A percentile compares a stretch with the other conserved stretches of the same genome.
These are phyloP conservation scores for Rhabdornis inornatus DNA, from an alignment of 2,113 vertebrate genomes.

Conservation along the genomic window DNA sequence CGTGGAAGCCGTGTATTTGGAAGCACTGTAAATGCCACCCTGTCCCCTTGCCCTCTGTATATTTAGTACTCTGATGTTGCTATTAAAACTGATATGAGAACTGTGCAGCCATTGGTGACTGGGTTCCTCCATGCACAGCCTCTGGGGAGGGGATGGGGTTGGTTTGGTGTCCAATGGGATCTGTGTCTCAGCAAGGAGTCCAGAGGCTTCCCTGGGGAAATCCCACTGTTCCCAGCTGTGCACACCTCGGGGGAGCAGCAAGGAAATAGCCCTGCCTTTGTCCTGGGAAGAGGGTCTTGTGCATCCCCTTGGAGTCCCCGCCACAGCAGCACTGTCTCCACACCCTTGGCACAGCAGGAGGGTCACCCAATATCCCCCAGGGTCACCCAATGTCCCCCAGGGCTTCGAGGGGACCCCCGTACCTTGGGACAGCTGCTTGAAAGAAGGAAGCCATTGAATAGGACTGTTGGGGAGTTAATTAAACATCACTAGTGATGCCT, in stretches of 20 bases:
- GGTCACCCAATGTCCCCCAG: neutral
- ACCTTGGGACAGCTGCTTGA: neutral
- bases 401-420: neutral
- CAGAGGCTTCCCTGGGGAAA: neutral
- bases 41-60: slow-evolving; percentile 83
- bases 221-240: no score
- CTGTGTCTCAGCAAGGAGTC: neutral
- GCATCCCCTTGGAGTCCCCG: accelerated
- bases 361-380: no score
- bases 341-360: neutral
- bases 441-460: neutral
- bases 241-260: accelerated
- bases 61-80: slow-evolving; percentile 92
- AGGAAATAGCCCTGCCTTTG: neutral
- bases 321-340: accelerated
- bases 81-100: slow-evolving; percentile 87
- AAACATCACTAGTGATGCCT: neutral
- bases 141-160: neutral
- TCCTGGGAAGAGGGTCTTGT: neutral
- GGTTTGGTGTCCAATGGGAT: accelerated
- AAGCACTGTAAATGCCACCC: slow-evolving; percentile 88
- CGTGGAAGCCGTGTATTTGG: slow-evolving; percentile 85
- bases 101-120: neutral
- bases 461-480: neutral
- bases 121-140: neutral